Evolutionary conservation across 2,888 invertebrate species (phyloP).

Genomic region (Phania funesta): DNA sequence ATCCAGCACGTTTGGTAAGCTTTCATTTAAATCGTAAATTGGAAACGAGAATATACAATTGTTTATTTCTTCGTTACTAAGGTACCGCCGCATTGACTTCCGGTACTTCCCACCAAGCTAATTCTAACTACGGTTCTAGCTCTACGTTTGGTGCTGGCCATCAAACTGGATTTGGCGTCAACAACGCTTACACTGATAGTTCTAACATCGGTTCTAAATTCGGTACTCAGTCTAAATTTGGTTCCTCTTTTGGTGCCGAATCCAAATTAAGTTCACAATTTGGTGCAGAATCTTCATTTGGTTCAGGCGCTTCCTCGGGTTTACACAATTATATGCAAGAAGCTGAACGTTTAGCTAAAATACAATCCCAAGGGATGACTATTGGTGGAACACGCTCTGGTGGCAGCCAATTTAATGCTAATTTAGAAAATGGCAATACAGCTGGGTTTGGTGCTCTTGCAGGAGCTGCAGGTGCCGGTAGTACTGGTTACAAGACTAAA

Average conservation of each 20-base stretch:
- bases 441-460: conserved; percentile 34
- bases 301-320: conserved; percentile 65
- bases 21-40: background rate
- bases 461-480: conserved; percentile 52
- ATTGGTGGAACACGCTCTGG: conserved; percentile 71
- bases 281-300: conserved; percentile 58
- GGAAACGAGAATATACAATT: background rate
- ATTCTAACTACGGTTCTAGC: conserved; percentile 24
- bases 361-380: conserved; percentile 74
- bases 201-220: conserved; percentile 44
- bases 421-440: conserved; percentile 49
- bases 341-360: conserved; percentile 76
- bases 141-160: conserved; percentile 30
- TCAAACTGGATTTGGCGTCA: conserved; percentile 15
- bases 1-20: conserved; percentile 36
- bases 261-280: conserved; percentile 68
- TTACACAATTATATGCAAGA: conserved; percentile 75
- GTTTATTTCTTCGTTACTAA: background rate
- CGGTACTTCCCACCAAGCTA: conserved; percentile 37
- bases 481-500: conserved; percentile 74
- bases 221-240: conserved; percentile 63
- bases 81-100: conserved; percentile 34
- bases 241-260: conserved; percentile 67
- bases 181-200: conserved; percentile 53
- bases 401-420: conserved; percentile 70